Percentiles rank a stretch among this genome's conserved stretches.
Evolutionary conservation across 2,797 vertebrate genomes (phyloP).

Genomic region (Pseudotriccus pelzelni): DNA sequence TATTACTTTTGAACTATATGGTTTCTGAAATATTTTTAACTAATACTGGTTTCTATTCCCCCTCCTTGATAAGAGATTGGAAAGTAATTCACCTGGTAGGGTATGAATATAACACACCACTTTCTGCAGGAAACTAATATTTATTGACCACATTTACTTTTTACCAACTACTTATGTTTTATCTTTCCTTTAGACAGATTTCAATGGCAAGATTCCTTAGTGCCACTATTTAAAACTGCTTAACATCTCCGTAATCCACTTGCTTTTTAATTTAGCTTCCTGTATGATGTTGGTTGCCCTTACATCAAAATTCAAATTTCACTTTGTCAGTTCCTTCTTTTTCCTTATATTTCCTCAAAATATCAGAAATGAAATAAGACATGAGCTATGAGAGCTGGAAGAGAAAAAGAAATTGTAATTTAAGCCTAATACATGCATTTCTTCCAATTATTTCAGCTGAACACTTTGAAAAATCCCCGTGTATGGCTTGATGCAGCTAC

Average conservation of each 20-base stretch:
- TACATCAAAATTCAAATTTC: neutral
- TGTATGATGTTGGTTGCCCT: fast-evolving
- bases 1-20: neutral
- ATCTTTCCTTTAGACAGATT: neutral
- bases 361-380: neutral
- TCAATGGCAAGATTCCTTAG: neutral
- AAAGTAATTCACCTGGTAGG: neutral
- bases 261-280: neutral
- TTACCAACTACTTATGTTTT: fast-evolving
- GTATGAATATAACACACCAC: neutral
- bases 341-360: neutral
- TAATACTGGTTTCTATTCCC: neutral
- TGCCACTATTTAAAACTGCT: neutral
- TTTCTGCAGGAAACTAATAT: neutral
- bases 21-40: neutral
- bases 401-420: neutral
- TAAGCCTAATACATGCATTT: neutral
- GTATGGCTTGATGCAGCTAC: conserved; percentile 93
- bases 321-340: neutral
- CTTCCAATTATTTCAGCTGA: conserved; percentile 73
- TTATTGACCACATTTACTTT: neutral
- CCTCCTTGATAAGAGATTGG: fast-evolving
- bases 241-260: neutral
- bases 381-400: neutral
- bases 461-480: conserved; percentile 79